Evolutionary conservation across 2,113 vertebrate genomes (phyloP).

Genomic region (Felis chaus): DNA sequence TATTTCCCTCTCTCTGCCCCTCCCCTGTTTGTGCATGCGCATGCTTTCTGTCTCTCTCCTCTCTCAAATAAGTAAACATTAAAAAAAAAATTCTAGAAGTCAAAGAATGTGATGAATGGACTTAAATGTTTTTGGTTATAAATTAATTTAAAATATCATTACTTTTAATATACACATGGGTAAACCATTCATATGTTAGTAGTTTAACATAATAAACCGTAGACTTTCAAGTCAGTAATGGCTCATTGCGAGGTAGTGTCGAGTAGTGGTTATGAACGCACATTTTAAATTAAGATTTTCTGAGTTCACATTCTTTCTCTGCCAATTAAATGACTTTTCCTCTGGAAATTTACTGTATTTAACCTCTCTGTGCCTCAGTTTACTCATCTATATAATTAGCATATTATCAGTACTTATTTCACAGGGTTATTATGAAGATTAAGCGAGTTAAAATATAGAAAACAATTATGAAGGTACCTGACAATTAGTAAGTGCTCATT

Average conservation of each 20-base stretch:
- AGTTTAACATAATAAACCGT: neutral
- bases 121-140: neutral
- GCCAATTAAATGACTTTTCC: neutral
- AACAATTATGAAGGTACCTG: neutral
- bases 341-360: neutral
- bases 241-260: neutral
- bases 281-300: neutral
- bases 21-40: no score
- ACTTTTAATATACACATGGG: neutral
- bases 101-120: neutral
- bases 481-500: neutral
- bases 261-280: neutral
- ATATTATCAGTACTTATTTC: neutral
- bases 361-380: neutral
- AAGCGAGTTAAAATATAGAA: neutral
- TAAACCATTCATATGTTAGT: neutral
- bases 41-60: no score
- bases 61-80: no score
- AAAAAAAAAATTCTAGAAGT: neutral
- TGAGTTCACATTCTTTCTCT: neutral
- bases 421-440: neutral
- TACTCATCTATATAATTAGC: neutral
- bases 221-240: neutral
- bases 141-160: neutral
- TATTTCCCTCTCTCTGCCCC: no score